A percentile compares a stretch with the other conserved stretches of the same genome.
Conservation (phyloP, 2,888 invertebrate genomes). For the Eupithecia inturbata region DNA sequence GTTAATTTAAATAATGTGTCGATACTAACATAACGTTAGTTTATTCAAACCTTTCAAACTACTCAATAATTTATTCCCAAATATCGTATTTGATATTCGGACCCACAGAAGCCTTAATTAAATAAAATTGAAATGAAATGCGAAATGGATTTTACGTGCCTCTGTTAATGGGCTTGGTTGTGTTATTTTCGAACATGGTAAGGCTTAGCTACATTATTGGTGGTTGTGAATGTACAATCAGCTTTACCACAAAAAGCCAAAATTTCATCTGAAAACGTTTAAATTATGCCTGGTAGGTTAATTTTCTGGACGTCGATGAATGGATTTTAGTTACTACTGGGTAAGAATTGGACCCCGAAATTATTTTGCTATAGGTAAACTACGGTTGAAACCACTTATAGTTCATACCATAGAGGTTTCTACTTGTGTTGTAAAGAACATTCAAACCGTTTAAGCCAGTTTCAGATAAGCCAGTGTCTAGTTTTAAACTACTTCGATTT, state of each 20-base stretch:
- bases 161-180: conserved; percentile 78
- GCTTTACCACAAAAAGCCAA: not conserved
- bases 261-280: not conserved
- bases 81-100: conserved; percentile 37
- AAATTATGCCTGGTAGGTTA: not conserved
- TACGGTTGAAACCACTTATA: not conserved
- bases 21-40: conserved; percentile 5
- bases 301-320: not conserved
- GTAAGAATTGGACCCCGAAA: not conserved
- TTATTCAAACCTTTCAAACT: conserved; percentile 26
- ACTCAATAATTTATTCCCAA: conserved; percentile 36
- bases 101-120: conserved; percentile 77
- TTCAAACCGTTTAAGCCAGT: not conserved
- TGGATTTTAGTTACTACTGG: not conserved
- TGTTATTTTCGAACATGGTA: conserved; percentile 82
- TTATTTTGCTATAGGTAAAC: not conserved
- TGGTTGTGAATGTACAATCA: not conserved
- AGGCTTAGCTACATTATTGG: conserved; percentile 33
- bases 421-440: too few relatives aligned
- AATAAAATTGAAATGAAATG: conserved; percentile 84
- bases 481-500: not conserved
- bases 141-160: conserved; percentile 84
- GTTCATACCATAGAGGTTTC: not conserved
- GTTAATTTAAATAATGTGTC: conserved; percentile 6
- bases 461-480: not conserved